phyloP scores from a whole-genome alignment of 2,113 vertebrate species.

The Prolemur simus region DNA sequence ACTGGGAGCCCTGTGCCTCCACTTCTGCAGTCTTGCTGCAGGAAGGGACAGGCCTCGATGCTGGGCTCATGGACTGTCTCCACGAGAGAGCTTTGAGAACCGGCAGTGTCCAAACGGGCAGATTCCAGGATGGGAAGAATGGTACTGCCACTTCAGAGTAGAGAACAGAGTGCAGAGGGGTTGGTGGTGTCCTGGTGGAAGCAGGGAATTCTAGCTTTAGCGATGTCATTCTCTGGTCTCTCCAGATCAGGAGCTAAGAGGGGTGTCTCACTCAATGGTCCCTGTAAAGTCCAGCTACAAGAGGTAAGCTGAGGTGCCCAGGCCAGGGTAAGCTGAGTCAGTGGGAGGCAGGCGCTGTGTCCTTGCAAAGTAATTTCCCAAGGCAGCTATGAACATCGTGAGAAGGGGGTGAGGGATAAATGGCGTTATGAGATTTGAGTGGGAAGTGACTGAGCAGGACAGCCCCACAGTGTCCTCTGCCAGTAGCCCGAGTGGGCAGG shows the following conservation, averaged over 20 bases:
- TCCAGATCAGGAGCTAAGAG: background rate
- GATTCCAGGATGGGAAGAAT: background rate
- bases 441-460: background rate
- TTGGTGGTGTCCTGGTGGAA: background rate
- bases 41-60: background rate
- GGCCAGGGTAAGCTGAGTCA: background rate
- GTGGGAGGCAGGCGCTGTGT: background rate
- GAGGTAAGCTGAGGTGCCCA: background rate
- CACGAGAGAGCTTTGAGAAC: background rate
- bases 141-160: background rate
- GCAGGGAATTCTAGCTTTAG: background rate
- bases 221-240: background rate
- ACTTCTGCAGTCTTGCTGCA: background rate
- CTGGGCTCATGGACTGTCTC: background rate
- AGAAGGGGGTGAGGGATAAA: too few relatives aligned
- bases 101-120: background rate
- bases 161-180: background rate
- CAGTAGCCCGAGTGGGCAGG: background rate
- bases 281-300: background rate
- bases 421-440: background rate
- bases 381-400: background rate
- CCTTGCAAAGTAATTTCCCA: background rate
- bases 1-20: background rate
- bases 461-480: background rate
- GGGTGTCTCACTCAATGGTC: background rate